A percentile compares a stretch with the other conserved stretches of the same genome.
Conservation (phyloP, 37 sponge, comb jelly and placozoan species). For the Bolinopsis microptera region DNA sequence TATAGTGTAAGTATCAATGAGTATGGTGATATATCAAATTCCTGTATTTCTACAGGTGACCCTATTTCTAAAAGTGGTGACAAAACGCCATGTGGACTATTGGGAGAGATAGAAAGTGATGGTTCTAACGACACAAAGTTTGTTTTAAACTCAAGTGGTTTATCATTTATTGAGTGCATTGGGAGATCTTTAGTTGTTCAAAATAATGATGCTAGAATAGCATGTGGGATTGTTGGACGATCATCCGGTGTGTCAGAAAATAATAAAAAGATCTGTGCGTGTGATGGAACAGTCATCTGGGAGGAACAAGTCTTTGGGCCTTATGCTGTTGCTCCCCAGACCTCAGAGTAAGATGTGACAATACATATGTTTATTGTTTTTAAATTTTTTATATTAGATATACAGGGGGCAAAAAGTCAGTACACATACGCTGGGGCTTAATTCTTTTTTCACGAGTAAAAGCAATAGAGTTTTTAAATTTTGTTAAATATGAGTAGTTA, state of each 20-base stretch:
- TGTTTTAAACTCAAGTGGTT: not conserved
- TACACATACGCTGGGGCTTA: too few relatives aligned
- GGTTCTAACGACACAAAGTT: conserved; percentile 37
- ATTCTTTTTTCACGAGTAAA: too few relatives aligned
- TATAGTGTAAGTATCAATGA: conserved; percentile 14
- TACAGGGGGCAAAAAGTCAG: too few relatives aligned
- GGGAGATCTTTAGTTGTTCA: conserved; percentile 45
- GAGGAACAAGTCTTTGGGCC: conserved; percentile 28
- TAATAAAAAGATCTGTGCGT: conserved; percentile 31
- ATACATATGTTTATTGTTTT: not conserved
- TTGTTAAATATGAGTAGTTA: too few relatives aligned
- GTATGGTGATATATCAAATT: conserved; percentile 56
- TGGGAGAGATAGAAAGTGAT: not conserved
- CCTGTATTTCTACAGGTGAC: conserved; percentile 26
- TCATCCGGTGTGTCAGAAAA: conserved; percentile 15
- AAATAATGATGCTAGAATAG: not conserved
- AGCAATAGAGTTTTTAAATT: too few relatives aligned
- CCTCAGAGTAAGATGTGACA: not conserved
- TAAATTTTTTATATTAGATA: not conserved
- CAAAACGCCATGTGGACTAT: not conserved
- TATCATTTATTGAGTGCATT: not conserved
- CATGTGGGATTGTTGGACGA: conserved; percentile 59
- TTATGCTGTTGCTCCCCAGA: conserved; percentile 28
- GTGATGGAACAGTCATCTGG: conserved; percentile 65
- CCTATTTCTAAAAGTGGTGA: not conserved